These are phyloP conservation scores for Heliconius melpomene DNA, from an alignment of 1,140 invertebrate genomes.

Conservation along the genomic window DNA sequence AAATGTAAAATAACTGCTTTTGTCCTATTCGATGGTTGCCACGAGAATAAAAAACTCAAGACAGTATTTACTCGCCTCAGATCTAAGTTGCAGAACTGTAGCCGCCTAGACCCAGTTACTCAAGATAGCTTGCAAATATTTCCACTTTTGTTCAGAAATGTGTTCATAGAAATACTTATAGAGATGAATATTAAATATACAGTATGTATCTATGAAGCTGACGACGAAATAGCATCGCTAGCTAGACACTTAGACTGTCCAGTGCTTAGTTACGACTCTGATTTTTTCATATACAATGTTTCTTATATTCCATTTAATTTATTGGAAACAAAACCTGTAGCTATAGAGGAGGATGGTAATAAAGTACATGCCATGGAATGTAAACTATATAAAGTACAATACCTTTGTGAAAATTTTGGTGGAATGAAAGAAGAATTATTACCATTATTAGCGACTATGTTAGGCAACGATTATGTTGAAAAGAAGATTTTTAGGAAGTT, in stretches of 20 bases:
- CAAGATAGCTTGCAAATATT: conserved; percentile 82
- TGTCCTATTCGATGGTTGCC: conserved; percentile 92
- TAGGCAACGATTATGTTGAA: conserved; percentile 94
- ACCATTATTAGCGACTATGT: conserved; percentile 89
- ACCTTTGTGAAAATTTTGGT: conserved; percentile 85
- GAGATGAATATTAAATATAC: conserved; percentile 85
- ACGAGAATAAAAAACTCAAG: conserved; percentile 87
- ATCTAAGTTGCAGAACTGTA: conserved; percentile 83
- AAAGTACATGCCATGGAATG: conserved; percentile 78
- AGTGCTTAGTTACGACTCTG: conserved; percentile 93
- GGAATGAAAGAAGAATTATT: conserved; percentile 85
- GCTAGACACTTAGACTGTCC: conserved; percentile 90
- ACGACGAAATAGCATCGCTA: conserved; percentile 90
- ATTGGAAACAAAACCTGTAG: conserved; percentile 79
- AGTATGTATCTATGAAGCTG: conserved; percentile 92
- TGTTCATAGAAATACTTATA: conserved; percentile 86
- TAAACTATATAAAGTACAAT: conserved; percentile 87
- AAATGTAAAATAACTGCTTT: conserved; percentile 89
- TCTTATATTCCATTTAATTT: conserved; percentile 90
- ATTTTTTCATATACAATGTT: conserved; percentile 94
- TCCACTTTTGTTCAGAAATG: conserved; percentile 86
- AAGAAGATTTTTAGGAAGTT: conserved; percentile 86
- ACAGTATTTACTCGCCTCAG: conserved; percentile 85
- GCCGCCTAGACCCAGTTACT: conserved; percentile 71
- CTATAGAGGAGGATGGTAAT: conserved; percentile 51